Evolutionary conservation across 2,797 vertebrate genomes (phyloP), one percentile per base, ranked within the genome.

Genomic region (Gallinago stenura): DNA sequence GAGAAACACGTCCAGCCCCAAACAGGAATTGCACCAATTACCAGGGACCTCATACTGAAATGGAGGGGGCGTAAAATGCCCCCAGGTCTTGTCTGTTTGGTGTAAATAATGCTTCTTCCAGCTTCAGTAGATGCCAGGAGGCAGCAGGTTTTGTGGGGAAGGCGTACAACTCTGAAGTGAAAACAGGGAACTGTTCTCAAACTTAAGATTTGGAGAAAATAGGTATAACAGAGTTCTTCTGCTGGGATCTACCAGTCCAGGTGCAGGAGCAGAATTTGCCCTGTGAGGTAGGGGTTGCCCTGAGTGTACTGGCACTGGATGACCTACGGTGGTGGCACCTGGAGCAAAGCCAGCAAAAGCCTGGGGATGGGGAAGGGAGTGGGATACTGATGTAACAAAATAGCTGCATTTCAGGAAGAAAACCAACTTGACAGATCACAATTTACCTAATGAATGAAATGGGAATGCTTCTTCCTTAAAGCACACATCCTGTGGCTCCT

Each of bases 291-390:
- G 43, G 7, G 33, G 41, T 19, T 37, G 41, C 25, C 12, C 18
- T 79, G 64, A 28, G 5, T 56, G 18, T 35, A 3, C 71, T 85
- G 50, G 46, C 39, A 33, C 15, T 41, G 7, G 12, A 2, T 39
- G 70, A 51, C 1, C 2, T 16, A 5, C 7, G 33, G 31, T 46
- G 64, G 25, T 46, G 56, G 65, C 22, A 53, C 0, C 0, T 39
- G 33, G 60, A 39, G 18, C 35, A 79, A 90, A 87, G 58, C 35
- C 71, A 88, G 56, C 41, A 43, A 73, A 90, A 57, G 4, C 35
- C 15, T 61, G 28, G 33, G 22, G 11, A 25, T 69, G 30, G 33
- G 26, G 41, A n/a, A 82, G 25, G 43, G 41, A 53, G 46, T 20
- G 8, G 43, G 37, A 70, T 37, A 57, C 64, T 28, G 54, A 54